Conservation (phyloP, 2,888 invertebrate species). For the Ctena decussata region DNA sequence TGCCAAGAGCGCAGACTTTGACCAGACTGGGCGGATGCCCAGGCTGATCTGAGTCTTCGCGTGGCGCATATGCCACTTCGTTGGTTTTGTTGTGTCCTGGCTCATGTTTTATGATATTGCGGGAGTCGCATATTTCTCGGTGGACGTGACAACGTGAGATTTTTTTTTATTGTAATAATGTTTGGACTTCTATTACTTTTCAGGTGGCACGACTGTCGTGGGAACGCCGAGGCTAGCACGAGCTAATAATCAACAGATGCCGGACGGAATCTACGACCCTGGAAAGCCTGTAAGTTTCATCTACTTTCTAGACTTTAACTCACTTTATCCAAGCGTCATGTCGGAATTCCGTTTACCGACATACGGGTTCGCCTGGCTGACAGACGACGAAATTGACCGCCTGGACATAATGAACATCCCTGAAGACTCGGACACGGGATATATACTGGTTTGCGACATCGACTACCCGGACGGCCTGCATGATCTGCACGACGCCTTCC, state of each 20-base stretch:
- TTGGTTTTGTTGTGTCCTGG: no score
- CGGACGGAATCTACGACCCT: not conserved
- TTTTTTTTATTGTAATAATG: not conserved
- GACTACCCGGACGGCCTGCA: conserved; percentile 12
- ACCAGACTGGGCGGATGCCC: no score
- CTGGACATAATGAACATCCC: not conserved
- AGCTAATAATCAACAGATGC: conserved; percentile 21
- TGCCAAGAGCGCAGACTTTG: no score
- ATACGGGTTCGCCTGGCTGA: conserved; percentile 7
- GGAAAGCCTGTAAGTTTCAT: not conserved
- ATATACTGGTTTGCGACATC: conserved; percentile 19
- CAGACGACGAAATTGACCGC: conserved; percentile 10
- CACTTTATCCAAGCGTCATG: conserved; percentile 15
- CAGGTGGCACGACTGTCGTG: conserved; percentile 19
- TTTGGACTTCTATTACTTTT: no score
- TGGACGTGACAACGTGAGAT: not conserved
- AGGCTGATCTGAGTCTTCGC: no score
- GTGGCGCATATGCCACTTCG: no score
- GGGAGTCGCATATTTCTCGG: no score
- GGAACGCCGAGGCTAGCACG: conserved; percentile 2
- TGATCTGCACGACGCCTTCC: conserved; percentile 14
- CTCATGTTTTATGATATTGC: no score
- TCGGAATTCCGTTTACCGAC: not conserved
- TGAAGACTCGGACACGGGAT: conserved; percentile 16
- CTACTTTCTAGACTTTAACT: conserved; percentile 17